phyloP scores from a whole-genome alignment of 2,797 vertebrate species.

The Mormyrus hasselquistii region DNA sequence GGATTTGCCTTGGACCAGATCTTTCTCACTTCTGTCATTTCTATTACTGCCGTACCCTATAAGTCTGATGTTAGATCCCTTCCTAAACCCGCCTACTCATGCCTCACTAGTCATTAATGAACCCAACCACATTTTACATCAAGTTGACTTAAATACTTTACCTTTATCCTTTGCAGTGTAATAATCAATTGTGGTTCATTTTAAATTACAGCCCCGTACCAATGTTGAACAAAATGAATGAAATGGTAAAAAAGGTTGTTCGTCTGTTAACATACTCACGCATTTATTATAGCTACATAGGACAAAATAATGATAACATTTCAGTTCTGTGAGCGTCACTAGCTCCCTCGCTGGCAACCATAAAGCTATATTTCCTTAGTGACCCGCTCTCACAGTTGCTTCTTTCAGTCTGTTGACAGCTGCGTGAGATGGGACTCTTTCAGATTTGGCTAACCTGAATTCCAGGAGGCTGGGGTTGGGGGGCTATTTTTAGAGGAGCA shows the following conservation, averaged over 20 bases:
- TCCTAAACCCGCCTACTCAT: neutral
- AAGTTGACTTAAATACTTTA: neutral
- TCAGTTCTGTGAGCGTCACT: constrained; percentile 37
- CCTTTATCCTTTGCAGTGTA: neutral
- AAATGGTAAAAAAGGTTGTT: neutral
- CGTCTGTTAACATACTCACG: neutral
- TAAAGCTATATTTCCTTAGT: constrained; percentile 43
- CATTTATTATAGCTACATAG: neutral
- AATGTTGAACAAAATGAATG: neutral
- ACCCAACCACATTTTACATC: neutral
- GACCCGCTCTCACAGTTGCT: constrained; percentile 79
- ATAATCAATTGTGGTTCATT: neutral
- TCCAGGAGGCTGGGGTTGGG: constrained; percentile 65
- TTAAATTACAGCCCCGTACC: neutral
- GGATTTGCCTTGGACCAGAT: neutral
- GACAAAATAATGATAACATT: neutral
- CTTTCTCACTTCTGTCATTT: neutral
- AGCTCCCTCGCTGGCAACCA: neutral
- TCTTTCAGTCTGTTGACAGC: constrained; percentile 84
- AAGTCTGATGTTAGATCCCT: neutral
- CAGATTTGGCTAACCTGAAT: constrained; percentile 74
- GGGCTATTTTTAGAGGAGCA: constrained; percentile 82
- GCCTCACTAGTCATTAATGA: constrained; percentile 1
- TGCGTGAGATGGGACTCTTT: constrained; percentile 66
- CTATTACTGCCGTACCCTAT: neutral